Conservation (phyloP, 2,113 vertebrate genomes). For the Boulengeromyrus knoepffleri region DNA sequence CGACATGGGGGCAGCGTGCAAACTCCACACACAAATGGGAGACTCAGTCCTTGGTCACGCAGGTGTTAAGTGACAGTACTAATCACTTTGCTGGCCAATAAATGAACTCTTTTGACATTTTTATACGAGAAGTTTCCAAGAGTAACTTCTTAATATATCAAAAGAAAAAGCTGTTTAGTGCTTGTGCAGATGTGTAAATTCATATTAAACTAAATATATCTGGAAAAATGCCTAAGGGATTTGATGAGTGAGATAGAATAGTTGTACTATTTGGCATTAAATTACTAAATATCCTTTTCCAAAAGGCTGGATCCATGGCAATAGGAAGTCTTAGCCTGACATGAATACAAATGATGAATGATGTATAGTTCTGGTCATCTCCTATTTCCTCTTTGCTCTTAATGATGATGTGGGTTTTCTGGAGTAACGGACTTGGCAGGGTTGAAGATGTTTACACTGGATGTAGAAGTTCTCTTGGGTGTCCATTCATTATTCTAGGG, state of each 20-base stretch:
- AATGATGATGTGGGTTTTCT: background rate
- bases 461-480: background rate
- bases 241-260: background rate
- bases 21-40: background rate
- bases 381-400: background rate
- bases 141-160: background rate
- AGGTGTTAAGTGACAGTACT: background rate
- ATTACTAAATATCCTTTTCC: background rate
- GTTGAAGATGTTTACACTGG: background rate
- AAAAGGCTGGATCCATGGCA: background rate
- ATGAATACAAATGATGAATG: background rate
- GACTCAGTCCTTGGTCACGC: background rate
- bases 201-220: background rate
- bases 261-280: background rate
- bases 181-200: background rate
- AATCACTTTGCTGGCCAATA: background rate
- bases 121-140: background rate
- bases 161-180: background rate
- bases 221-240: background rate
- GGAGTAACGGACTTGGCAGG: background rate
- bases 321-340: background rate
- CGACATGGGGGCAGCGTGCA: background rate
- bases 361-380: background rate
- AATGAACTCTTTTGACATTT: background rate
- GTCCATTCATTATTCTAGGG: background rate